Conservation (phyloP, 2,113 vertebrate genomes). For the Xenopus laevis region DNA sequence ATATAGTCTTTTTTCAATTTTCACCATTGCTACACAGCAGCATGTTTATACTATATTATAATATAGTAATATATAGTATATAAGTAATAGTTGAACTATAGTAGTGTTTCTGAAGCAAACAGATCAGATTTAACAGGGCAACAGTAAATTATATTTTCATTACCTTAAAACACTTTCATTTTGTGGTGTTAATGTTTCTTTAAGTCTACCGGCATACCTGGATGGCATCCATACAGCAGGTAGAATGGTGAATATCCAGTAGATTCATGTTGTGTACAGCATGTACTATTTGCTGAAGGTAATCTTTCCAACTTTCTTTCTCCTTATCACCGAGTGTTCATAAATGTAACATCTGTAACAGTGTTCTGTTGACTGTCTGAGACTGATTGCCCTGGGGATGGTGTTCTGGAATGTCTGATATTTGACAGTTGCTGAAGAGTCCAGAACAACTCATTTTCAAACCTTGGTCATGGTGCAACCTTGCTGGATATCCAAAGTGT, state of each 20-base stretch:
- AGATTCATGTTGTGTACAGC: conserved; percentile 47
- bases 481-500: conserved; percentile 42
- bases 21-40: too few relatives aligned
- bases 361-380: conserved; percentile 46
- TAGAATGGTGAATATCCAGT: conserved; percentile 46
- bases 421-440: neutral
- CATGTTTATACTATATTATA: too few relatives aligned
- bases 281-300: conserved; percentile 40
- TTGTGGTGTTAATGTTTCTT: too few relatives aligned
- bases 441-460: conserved; percentile 40
- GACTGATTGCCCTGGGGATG: conserved; percentile 46
- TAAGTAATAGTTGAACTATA: too few relatives aligned
- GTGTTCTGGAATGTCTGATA: conserved; percentile 34
- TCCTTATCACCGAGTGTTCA: conserved; percentile 47
- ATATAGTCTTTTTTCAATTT: too few relatives aligned
- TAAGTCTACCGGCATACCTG: conserved; percentile 48
- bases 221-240: conserved; percentile 50
- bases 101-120: too few relatives aligned
- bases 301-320: conserved; percentile 40
- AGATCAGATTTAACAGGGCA: too few relatives aligned
- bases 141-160: too few relatives aligned
- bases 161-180: too few relatives aligned
- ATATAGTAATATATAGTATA: too few relatives aligned
- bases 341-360: conserved; percentile 50
- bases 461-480: conserved; percentile 33